Conservation (phyloP, 2,888 invertebrate species). For the Brenthis ino region DNA sequence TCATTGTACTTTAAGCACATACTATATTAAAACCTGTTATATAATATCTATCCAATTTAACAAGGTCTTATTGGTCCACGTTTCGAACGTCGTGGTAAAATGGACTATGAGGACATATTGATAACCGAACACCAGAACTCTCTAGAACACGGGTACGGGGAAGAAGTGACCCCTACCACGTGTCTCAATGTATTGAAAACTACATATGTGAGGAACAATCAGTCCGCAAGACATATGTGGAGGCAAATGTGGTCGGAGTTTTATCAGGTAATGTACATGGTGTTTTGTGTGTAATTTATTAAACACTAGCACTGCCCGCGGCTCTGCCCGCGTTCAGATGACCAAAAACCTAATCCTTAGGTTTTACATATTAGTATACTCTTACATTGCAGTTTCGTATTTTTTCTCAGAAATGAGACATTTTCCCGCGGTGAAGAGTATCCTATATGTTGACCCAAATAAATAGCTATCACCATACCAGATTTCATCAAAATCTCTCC, state of each 20-base stretch:
- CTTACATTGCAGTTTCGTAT: too few relatives aligned
- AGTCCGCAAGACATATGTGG: constrained; percentile 49
- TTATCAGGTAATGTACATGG: constrained; percentile 51
- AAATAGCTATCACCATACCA: too few relatives aligned
- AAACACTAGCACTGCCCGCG: neutral
- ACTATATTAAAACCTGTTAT: neutral
- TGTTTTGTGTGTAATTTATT: neutral
- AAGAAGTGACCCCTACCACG: constrained; percentile 64
- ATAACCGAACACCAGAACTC: constrained; percentile 66
- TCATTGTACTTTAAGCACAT: too few relatives aligned
- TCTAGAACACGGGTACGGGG: constrained; percentile 58
- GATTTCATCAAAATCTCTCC: too few relatives aligned
- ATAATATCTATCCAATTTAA: constrained; percentile 1
- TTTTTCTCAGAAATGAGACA: too few relatives aligned
- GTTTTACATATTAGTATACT: too few relatives aligned
- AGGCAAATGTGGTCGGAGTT: constrained; percentile 59
- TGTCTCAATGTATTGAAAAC: constrained; percentile 70
- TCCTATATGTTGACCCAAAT: too few relatives aligned
- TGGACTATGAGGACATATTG: constrained; percentile 81
- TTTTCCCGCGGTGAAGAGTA: too few relatives aligned
- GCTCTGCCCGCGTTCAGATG: too few relatives aligned
- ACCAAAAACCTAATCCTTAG: too few relatives aligned
- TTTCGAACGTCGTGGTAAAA: constrained; percentile 64
- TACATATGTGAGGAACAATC: constrained; percentile 65
- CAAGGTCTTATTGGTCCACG: constrained; percentile 67